Percentiles rank a stretch among this genome's conserved stretches.
phyloP scores from a whole-genome alignment of 2,113 vertebrate species.

The Prunella fulvescens region DNA sequence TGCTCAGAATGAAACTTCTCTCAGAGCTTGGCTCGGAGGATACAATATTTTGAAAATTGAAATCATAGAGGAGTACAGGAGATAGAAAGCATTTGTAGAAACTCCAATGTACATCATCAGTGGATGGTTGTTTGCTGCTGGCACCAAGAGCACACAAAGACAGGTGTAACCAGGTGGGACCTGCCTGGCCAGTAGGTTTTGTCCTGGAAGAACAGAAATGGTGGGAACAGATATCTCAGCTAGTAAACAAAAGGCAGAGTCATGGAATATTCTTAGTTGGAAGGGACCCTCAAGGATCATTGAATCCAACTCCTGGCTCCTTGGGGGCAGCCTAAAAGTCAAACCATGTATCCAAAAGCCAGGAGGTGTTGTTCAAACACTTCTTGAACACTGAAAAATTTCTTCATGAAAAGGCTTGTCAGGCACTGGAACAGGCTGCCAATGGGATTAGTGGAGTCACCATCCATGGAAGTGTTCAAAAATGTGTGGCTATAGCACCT shows the following conservation, averaged over 20 bases:
- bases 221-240: neutral
- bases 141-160: neutral
- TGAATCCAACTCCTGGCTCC: neutral
- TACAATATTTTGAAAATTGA: neutral
- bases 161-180: neutral
- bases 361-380: neutral
- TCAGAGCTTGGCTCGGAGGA: neutral
- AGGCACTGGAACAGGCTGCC: neutral
- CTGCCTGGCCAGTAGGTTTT: neutral
- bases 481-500: neutral
- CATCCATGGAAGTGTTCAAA: neutral
- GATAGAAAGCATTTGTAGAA: neutral
- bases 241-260: neutral
- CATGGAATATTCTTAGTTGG: neutral
- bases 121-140: neutral
- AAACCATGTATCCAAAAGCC: neutral
- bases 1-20: neutral
- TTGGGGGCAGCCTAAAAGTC: neutral
- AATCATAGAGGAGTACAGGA: neutral
- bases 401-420: neutral
- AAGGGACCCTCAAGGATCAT: neutral
- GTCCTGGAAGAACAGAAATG: neutral
- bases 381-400: neutral
- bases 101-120: rapidly evolving
- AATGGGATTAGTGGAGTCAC: neutral